These are phyloP conservation scores for Anabacerthia variegaticeps DNA, from an alignment of 2,797 vertebrate genomes.

Conservation along the genomic window DNA sequence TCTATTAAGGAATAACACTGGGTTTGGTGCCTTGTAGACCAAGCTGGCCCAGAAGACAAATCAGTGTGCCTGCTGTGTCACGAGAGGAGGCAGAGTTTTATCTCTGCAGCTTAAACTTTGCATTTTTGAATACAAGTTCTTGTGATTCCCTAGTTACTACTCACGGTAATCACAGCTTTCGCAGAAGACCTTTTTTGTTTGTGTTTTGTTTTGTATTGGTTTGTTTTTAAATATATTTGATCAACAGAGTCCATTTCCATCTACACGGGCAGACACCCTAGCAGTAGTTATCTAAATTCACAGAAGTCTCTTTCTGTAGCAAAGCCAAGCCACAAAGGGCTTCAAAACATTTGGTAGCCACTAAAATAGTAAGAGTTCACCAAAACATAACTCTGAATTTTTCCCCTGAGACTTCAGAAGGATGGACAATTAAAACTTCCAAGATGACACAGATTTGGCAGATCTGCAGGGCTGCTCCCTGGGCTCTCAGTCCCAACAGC, in stretches of 20 bases:
- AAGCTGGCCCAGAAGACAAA: neutral
- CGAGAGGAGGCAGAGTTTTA: neutral
- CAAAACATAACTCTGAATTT: neutral
- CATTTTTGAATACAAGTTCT: neutral
- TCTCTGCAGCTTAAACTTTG: neutral
- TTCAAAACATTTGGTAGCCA: neutral
- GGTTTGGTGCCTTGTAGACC: neutral
- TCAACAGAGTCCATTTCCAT: neutral
- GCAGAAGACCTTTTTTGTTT: neutral
- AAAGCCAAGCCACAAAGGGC: neutral
- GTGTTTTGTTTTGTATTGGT: neutral
- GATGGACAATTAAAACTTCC: neutral
- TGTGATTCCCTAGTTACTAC: neutral
- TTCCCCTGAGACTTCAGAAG: neutral
- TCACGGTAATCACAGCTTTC: neutral
- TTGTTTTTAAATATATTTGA: neutral
- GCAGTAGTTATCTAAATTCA: neutral
- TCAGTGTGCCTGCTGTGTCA: accelerated
- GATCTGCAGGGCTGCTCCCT: neutral
- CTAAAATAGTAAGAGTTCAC: neutral
- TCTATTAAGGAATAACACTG: neutral
- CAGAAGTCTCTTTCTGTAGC: neutral
- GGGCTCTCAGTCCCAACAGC: constrained; percentile 7
- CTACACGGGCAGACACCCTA: neutral
- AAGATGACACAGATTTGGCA: neutral